Evolutionary conservation across 2,888 invertebrate species (phyloP).

Genomic region (Heterodera filipjevi): DNA sequence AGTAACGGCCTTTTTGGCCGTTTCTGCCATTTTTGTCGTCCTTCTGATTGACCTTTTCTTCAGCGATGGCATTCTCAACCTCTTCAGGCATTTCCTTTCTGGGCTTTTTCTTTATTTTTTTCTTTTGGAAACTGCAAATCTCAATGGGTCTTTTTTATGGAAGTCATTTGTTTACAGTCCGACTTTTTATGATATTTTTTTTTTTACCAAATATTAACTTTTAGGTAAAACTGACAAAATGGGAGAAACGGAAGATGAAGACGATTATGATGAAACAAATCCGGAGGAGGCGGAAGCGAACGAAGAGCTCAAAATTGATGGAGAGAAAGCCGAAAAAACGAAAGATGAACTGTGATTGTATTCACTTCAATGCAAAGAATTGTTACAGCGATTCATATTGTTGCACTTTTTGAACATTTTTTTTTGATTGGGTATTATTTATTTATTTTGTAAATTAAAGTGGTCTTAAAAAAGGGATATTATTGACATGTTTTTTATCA

Average conservation of each 20-base stretch:
- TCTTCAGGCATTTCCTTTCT: constrained; percentile 23
- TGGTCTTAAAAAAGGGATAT: not conserved
- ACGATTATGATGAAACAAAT: not conserved
- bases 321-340: not conserved
- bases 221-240: constrained; percentile 5
- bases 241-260: not conserved
- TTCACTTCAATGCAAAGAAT: not conserved
- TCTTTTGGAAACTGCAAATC: not conserved
- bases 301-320: not conserved
- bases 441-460: not conserved
- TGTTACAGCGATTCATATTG: not conserved
- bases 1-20: constrained; percentile 25
- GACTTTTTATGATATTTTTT: not conserved
- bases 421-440: not conserved
- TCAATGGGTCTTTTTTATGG: not conserved
- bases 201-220: not conserved
- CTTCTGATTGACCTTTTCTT: constrained; percentile 32
- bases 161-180: not conserved
- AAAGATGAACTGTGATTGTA: not conserved
- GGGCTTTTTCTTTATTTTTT: not conserved
- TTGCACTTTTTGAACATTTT: not conserved
- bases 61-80: not conserved
- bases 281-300: not conserved
- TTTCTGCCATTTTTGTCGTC: constrained; percentile 29
- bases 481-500: too few species aligned